Percentiles rank a stretch among this genome's conserved stretches.
These are phyloP conservation scores for Streptopelia turtur DNA, from an alignment of 2,797 vertebrate genomes.

Conservation along the genomic window DNA sequence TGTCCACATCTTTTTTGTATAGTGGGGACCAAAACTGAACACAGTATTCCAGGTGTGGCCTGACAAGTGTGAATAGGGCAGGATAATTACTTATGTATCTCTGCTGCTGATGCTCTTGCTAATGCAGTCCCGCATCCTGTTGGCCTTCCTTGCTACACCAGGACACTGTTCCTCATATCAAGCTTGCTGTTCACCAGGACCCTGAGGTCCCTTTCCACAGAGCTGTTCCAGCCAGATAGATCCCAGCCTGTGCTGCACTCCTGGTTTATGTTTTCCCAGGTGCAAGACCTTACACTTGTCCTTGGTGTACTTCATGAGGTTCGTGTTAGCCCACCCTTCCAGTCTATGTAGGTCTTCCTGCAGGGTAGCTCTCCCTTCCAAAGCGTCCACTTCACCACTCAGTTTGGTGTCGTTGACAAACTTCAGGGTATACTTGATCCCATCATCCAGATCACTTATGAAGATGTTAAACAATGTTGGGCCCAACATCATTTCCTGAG, in stretches of 20 bases:
- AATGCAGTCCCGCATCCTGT: background rate
- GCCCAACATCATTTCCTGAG: accelerated
- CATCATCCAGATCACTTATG: background rate
- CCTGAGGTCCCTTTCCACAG: background rate
- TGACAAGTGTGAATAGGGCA: background rate
- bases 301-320: background rate
- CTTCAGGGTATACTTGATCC: background rate
- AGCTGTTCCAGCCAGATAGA: background rate
- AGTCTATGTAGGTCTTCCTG: background rate
- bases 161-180: background rate
- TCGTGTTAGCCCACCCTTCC: background rate
- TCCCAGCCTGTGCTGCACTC: background rate
- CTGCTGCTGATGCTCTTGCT: background rate
- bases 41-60: too few relatives aligned
- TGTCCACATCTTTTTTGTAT: background rate
- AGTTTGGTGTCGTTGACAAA: background rate
- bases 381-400: background rate
- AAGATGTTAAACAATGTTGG: background rate
- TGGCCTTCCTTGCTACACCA: background rate
- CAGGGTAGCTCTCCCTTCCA: background rate
- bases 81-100: background rate
- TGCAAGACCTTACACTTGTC: background rate
- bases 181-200: background rate
- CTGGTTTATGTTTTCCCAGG: background rate
- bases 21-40: too few relatives aligned